These are phyloP conservation scores for Mimas tiliae DNA, from an alignment of 2,888 invertebrate species.

Conservation along the genomic window DNA sequence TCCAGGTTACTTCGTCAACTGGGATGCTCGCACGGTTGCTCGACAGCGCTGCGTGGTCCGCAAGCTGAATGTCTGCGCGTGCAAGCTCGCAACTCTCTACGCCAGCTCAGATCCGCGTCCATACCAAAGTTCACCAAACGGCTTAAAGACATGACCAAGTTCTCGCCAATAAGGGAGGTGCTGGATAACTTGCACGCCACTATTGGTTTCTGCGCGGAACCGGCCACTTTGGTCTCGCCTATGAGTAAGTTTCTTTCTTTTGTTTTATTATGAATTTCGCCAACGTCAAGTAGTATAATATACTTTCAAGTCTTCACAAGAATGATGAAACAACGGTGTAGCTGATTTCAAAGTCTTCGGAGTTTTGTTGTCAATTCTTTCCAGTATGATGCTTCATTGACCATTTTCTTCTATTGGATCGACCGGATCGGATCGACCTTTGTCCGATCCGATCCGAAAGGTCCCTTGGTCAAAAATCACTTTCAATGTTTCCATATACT, in stretches of 20 bases:
- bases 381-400: no score
- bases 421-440: no score
- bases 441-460: no score
- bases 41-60: slow-evolving; percentile 92
- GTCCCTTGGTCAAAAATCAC: no score
- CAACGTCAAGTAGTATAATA: no score
- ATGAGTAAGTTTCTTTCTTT: slow-evolving; percentile 88
- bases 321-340: no score
- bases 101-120: slow-evolving; percentile 88
- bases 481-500: no score
- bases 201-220: slow-evolving; percentile 97
- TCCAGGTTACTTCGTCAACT: slow-evolving; percentile 92
- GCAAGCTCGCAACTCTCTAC: slow-evolving; percentile 88
- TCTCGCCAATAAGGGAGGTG: slow-evolving; percentile 91
- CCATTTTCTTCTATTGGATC: no score
- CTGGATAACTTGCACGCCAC: slow-evolving; percentile 98
- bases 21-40: slow-evolving; percentile 96
- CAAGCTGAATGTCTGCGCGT: slow-evolving; percentile 96
- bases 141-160: slow-evolving; percentile 90
- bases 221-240: slow-evolving; percentile 92
- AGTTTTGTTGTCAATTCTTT: no score
- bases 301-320: no score
- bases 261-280: neutral
- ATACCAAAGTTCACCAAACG: slow-evolving; percentile 80
- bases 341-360: no score